Evolutionary conservation across 2,113 vertebrate genomes (phyloP).

Genomic region (Acanthisitta chloris): DNA sequence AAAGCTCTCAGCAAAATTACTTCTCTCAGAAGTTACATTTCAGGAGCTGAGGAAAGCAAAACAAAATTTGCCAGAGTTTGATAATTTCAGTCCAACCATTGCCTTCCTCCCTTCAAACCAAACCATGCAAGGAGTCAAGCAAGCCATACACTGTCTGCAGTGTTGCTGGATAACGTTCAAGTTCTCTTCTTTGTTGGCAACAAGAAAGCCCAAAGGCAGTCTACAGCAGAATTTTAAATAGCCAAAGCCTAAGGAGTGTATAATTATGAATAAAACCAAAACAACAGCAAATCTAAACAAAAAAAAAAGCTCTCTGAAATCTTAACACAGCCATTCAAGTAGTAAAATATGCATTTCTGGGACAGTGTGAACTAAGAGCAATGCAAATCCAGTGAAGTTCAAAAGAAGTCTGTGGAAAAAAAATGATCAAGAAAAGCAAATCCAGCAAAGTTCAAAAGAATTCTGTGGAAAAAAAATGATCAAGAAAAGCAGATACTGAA

Average conservation of each 20-base stretch:
- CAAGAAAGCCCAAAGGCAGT: not conserved
- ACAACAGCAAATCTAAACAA: not conserved
- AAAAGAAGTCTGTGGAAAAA: too few species aligned
- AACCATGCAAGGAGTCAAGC: not conserved
- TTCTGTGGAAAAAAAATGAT: not conserved
- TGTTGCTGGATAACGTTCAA: not conserved
- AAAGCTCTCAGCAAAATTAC: conserved; percentile 14
- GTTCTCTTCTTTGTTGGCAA: not conserved
- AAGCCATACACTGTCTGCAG: not conserved
- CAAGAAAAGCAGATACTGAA: not conserved
- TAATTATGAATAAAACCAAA: not conserved
- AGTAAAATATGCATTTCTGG: not conserved
- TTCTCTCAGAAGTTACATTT: not conserved
- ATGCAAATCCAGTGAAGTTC: not conserved
- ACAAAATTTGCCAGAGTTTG: not conserved
- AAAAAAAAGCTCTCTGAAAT: too few species aligned
- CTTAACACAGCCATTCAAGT: not conserved
- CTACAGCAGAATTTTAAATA: conserved; percentile 1
- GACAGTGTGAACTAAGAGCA: not conserved
- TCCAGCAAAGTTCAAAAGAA: not conserved
- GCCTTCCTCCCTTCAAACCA: not conserved
- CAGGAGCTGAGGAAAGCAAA: not conserved
- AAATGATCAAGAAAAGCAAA: too few species aligned
- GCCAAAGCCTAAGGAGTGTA: not conserved
- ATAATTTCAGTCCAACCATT: not conserved